Conservation (phyloP, 2,888 invertebrate genomes). For the Cephonodes hylas region DNA sequence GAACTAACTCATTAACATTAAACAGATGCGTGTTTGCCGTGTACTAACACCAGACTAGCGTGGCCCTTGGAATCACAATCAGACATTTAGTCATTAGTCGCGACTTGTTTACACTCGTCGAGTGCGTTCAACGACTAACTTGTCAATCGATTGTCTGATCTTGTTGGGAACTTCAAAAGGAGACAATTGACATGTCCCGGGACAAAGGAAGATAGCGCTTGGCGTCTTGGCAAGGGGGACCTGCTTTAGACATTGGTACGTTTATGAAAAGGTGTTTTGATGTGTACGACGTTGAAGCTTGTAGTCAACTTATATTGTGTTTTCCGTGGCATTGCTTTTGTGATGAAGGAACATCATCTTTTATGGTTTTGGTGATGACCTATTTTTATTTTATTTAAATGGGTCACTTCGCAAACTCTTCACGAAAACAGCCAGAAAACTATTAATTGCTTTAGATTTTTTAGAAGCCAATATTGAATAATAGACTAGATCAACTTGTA, state of each 20-base stretch:
- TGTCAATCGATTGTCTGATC: conserved; percentile 3
- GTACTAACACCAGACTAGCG: conserved; percentile 29
- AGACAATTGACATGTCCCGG: not conserved
- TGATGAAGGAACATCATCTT: too few relatives aligned
- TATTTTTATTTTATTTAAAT: too few relatives aligned
- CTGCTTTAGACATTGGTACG: not conserved
- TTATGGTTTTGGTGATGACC: too few relatives aligned
- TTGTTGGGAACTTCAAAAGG: not conserved
- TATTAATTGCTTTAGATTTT: too few relatives aligned
- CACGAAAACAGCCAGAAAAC: too few relatives aligned
- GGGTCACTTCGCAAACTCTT: too few relatives aligned
- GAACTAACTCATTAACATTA: conserved; percentile 25
- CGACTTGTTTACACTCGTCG: not conserved
- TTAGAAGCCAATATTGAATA: too few relatives aligned
- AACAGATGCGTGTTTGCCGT: conserved; percentile 29
- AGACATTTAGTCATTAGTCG: conserved; percentile 20
- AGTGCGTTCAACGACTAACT: conserved; percentile 3
- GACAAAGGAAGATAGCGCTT: not conserved
- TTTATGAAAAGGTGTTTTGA: too few relatives aligned
- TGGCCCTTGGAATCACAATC: conserved; percentile 42
- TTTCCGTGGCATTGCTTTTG: too few relatives aligned
- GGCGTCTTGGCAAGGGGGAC: not conserved
- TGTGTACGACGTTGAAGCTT: too few relatives aligned
- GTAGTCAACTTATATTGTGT: too few relatives aligned
- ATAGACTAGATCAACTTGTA: too few relatives aligned